These are phyloP conservation scores for Origma solitaria DNA, from an alignment of 2,113 vertebrate species.

Conservation along the genomic window DNA sequence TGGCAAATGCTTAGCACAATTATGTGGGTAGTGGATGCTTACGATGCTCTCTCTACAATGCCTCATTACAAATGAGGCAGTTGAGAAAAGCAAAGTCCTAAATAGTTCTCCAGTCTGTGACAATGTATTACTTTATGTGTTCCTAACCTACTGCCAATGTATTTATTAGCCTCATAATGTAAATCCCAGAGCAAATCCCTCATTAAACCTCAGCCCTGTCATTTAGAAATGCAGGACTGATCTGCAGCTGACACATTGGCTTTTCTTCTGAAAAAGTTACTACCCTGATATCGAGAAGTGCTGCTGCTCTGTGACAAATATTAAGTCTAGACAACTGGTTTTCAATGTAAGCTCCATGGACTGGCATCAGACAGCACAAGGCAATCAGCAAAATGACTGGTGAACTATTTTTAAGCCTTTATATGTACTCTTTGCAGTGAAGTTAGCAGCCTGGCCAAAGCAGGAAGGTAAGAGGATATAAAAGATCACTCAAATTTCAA, in stretches of 20 bases:
- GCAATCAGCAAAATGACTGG: neutral
- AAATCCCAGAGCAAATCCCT: neutral
- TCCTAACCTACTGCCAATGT: neutral
- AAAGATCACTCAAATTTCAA: neutral
- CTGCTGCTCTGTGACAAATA: neutral
- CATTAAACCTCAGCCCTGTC: neutral
- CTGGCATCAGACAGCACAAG: neutral
- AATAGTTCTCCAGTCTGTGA: neutral
- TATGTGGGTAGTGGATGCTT: neutral
- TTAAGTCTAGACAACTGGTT: neutral
- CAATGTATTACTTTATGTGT: neutral
- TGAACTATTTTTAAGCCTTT: conserved; percentile 2
- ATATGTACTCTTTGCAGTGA: neutral
- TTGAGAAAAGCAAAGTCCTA: neutral
- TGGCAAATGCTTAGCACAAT: neutral
- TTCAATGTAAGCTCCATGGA: neutral
- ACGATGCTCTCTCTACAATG: neutral
- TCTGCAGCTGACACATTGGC: neutral
- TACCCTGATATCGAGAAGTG: neutral
- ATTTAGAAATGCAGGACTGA: neutral
- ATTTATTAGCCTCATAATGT: neutral
- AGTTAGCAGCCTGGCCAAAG: neutral
- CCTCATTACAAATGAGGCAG: neutral
- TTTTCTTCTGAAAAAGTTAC: neutral
- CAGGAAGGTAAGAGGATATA: neutral